Percentiles rank a stretch among this genome's conserved stretches.
These are phyloP conservation scores for Augiades crinisus DNA, from an alignment of 2,888 invertebrate genomes.

Conservation along the genomic window DNA sequence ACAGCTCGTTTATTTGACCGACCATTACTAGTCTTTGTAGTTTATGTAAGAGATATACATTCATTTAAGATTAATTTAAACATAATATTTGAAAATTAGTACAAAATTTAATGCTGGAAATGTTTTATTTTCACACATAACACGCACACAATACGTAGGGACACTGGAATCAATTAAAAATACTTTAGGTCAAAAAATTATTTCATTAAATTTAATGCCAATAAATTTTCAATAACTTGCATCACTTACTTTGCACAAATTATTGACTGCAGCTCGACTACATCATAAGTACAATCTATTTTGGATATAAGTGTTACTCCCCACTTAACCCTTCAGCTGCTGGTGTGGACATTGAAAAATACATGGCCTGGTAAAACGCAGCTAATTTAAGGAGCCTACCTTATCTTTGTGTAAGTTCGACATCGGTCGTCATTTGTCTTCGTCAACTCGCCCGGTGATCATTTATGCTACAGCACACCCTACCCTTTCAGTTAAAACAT, in stretches of 20 bases:
- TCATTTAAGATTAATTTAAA: too few relatives aligned
- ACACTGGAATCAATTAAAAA: too few relatives aligned
- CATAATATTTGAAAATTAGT: too few relatives aligned
- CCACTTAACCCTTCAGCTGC: conserved; percentile 30
- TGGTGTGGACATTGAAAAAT: conserved; percentile 52
- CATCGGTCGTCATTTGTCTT: conserved; percentile 79
- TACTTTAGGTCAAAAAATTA: too few relatives aligned
- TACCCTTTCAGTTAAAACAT: conserved; percentile 63
- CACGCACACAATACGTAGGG: too few relatives aligned
- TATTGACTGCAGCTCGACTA: too few relatives aligned
- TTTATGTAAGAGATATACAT: background rate
- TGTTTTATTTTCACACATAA: too few relatives aligned
- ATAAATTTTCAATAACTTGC: too few relatives aligned
- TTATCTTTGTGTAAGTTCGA: conserved; percentile 80
- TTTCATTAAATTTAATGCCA: too few relatives aligned
- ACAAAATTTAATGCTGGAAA: too few relatives aligned
- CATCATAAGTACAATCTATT: background rate
- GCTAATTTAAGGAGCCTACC: conserved; percentile 79
- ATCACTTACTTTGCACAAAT: too few relatives aligned
- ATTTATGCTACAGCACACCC: conserved; percentile 82
- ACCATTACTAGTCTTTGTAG: background rate
- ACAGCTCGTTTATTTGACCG: conserved; percentile 13
- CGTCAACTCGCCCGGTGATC: conserved; percentile 80
- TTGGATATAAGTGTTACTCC: conserved; percentile 2
- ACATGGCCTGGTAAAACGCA: conserved; percentile 68